Evolutionary conservation across 1,140 invertebrate genomes (phyloP).

Genomic region (Copidosoma floridanum): DNA sequence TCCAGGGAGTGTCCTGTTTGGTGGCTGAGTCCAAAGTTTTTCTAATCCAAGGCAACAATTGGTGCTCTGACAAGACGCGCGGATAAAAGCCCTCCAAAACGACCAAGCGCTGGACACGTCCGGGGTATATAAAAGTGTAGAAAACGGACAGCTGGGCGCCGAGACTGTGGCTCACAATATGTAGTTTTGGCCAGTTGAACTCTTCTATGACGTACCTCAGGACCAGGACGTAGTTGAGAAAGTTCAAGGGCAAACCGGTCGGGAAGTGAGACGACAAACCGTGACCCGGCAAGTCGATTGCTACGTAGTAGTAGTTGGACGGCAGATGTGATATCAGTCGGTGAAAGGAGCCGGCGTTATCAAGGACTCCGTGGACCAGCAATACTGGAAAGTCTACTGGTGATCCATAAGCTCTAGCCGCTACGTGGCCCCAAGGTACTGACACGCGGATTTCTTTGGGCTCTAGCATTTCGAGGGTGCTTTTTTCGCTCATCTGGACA

Average conservation of each 20-base stretch:
- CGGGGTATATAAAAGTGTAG: conserved; percentile 56
- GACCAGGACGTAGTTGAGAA: conserved; percentile 53
- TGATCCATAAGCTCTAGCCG: conserved; percentile 66
- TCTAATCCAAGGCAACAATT: no score
- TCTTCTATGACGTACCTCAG: conserved; percentile 58
- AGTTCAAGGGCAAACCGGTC: conserved; percentile 54
- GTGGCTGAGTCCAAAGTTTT: no score
- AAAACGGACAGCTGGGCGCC: conserved; percentile 56
- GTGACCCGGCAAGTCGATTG: conserved; percentile 70
- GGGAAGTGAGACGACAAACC: conserved; percentile 66
- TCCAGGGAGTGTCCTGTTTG: conserved; percentile 37
- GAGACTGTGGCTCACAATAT: conserved; percentile 62
- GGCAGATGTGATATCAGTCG: conserved; percentile 64
- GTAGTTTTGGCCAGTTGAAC: conserved; percentile 61
- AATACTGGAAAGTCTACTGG: conserved; percentile 57
- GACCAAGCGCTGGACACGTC: conserved; percentile 56
- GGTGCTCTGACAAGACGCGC: no score
- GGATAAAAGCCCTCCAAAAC: no score
- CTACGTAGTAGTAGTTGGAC: conserved; percentile 59
- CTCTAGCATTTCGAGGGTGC: conserved; percentile 9
- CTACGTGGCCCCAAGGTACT: conserved; percentile 49
- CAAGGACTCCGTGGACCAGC: conserved; percentile 63
- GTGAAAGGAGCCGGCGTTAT: conserved; percentile 69
- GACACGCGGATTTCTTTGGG: conserved; percentile 23
- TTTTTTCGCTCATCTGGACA: no score